Conservation (phyloP, 2,113 vertebrate genomes). For the Phainopepla nitens region DNA sequence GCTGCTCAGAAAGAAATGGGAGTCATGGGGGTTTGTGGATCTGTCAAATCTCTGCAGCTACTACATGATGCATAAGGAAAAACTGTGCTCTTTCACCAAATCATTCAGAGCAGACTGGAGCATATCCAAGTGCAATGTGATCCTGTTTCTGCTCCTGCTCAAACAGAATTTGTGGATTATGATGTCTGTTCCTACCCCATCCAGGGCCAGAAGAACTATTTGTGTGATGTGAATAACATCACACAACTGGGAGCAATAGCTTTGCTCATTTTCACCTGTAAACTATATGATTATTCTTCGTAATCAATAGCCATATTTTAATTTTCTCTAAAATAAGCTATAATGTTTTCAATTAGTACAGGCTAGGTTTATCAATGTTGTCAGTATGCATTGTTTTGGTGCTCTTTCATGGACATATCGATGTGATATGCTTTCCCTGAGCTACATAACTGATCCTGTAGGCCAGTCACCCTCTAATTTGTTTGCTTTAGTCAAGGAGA, state of each 20-base stretch:
- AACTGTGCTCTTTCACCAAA: background rate
- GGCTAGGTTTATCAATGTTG: background rate
- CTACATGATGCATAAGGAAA: background rate
- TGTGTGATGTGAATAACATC: background rate
- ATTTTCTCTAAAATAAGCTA: background rate
- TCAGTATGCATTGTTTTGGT: background rate
- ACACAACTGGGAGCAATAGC: background rate
- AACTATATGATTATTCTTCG: background rate
- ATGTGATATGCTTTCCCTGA: background rate
- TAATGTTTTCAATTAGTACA: background rate
- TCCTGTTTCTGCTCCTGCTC: background rate
- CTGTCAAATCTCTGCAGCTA: background rate
- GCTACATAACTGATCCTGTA: background rate
- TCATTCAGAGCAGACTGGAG: background rate
- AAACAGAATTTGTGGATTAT: background rate
- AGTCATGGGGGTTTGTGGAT: background rate
- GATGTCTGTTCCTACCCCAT: background rate
- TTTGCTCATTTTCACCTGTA: background rate
- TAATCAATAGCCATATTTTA: background rate
- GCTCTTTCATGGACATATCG: background rate
- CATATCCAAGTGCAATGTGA: background rate
- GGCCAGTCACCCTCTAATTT: background rate
- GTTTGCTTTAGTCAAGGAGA: background rate
- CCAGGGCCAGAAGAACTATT: background rate
- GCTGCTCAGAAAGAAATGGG: background rate